Evolutionary conservation across 2,888 invertebrate genomes (phyloP), one percentile per base, ranked within the genome.

Genomic region (Eulithis testata): DNA sequence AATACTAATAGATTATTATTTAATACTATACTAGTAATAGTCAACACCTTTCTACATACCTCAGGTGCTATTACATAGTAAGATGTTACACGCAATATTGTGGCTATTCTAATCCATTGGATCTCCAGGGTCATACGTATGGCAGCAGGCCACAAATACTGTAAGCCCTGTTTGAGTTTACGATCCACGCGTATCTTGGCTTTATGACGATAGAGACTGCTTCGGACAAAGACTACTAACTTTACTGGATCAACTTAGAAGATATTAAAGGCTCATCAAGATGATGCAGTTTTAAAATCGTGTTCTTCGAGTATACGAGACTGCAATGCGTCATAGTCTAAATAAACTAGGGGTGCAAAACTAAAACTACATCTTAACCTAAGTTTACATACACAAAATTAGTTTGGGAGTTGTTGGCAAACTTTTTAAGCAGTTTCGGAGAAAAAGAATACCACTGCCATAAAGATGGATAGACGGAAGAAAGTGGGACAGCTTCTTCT

Each of bases 101-200:
- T 71, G 68, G 76, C 72, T 74, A 73, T 74, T 71, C 77, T 84
- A 84, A 85, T 83, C 85, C 82, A 78, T 73, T 68, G 84, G 82
- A 79, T 81, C 74, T 74, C 71, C 66, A 79, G 81, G 84, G 85
- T 84, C 81, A 81, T 74, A 76, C 79, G 77, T 79, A 84, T 84
- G 85, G 84, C 85, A 83, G 76, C 79, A 84, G 84, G 85, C 84
- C 86, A 81, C 86, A 84, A 80, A 80, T 80, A 81, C 83, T 80
- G 81, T 87, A 87, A 87, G 85, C 84, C 83, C 76, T 80, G 83
- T 85, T 87, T 83, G 82, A 88, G 85, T 91, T 91, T 91, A 91
- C 88, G 90, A 91, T 72, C 81, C 73, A 60, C 79, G 81, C 85
- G 83, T 85, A 85, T 84, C 85, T 83, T 80, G 81, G 83, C 85